These are phyloP conservation scores for Epinotia demarniana DNA, from an alignment of 2,888 invertebrate genomes.

Conservation along the genomic window DNA sequence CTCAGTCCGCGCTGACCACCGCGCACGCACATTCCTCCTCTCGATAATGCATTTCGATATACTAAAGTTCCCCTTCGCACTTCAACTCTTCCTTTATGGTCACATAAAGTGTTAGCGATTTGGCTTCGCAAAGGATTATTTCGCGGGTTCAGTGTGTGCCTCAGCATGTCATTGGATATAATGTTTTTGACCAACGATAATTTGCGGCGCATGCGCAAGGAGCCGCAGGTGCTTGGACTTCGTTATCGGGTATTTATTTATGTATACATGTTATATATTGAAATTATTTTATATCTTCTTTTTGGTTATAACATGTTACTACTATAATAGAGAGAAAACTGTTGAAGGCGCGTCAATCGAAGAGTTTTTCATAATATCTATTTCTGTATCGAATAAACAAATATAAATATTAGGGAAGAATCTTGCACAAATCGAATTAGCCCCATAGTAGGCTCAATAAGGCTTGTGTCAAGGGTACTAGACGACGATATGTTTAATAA, in stretches of 20 bases:
- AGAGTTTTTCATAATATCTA: too few relatives aligned
- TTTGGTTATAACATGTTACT: not conserved
- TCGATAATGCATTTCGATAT: slow-evolving; percentile 82
- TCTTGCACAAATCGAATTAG: too few relatives aligned
- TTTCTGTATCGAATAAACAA: too few relatives aligned
- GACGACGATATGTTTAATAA: too few relatives aligned
- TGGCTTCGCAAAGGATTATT: slow-evolving; percentile 55
- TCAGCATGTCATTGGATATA: slow-evolving; percentile 77
- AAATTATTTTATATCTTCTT: not conserved
- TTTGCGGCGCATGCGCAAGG: slow-evolving; percentile 78
- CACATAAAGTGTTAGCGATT: slow-evolving; percentile 64
- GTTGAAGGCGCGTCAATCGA: too few relatives aligned
- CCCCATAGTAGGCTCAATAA: too few relatives aligned
- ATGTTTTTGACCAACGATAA: slow-evolving; percentile 84
- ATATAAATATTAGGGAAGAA: too few relatives aligned
- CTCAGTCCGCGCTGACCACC: slow-evolving; percentile 66
- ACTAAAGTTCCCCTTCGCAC: slow-evolving; percentile 62
- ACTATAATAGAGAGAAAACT: too few relatives aligned
- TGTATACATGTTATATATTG: not conserved
- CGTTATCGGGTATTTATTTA: slow-evolving; percentile 76
- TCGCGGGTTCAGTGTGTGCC: slow-evolving; percentile 59
- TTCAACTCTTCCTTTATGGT: slow-evolving; percentile 65
- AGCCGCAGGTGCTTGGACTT: slow-evolving; percentile 76
- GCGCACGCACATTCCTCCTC: slow-evolving; percentile 60
- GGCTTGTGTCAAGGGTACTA: too few relatives aligned